Evolutionary conservation across 2,113 vertebrate genomes (phyloP).

Genomic region (Danio rerio): DNA sequence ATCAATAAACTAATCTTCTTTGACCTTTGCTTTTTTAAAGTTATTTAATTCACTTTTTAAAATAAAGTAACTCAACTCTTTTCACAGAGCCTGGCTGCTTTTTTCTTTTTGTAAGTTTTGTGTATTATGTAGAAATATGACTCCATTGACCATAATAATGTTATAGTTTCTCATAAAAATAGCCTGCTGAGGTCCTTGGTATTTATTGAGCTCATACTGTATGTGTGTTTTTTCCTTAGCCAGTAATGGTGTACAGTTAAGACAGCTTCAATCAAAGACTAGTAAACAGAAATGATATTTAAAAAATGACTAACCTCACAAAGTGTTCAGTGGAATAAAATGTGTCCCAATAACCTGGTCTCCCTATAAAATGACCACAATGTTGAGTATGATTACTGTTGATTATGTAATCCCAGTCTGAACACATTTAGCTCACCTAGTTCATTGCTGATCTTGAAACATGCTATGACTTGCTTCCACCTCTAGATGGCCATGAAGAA

Average conservation of each 20-base stretch:
- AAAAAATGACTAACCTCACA: not conserved
- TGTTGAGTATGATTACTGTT: not conserved
- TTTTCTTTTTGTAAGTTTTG: no score
- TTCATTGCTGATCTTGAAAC: not conserved
- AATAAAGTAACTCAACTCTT: no score
- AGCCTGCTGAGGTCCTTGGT: not conserved
- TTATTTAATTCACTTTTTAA: no score
- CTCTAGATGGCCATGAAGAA: constrained; percentile 54
- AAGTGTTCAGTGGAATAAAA: not conserved
- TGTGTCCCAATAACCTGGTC: not conserved
- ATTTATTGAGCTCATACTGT: not conserved
- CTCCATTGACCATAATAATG: no score
- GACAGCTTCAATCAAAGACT: not conserved
- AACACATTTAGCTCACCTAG: no score
- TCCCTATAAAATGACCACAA: not conserved
- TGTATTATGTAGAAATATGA: no score
- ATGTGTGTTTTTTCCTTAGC: not conserved
- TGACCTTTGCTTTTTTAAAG: no score
- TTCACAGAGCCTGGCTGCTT: not conserved
- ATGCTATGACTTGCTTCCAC: not conserved
- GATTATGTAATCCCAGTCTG: not conserved
- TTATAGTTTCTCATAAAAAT: no score
- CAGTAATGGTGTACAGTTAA: not conserved
- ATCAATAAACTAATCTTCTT: no score
- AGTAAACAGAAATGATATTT: not conserved